These are phyloP conservation scores for Drosophila quasianomalipes DNA, from an alignment of 2,888 invertebrate genomes.

Conservation along the genomic window DNA sequence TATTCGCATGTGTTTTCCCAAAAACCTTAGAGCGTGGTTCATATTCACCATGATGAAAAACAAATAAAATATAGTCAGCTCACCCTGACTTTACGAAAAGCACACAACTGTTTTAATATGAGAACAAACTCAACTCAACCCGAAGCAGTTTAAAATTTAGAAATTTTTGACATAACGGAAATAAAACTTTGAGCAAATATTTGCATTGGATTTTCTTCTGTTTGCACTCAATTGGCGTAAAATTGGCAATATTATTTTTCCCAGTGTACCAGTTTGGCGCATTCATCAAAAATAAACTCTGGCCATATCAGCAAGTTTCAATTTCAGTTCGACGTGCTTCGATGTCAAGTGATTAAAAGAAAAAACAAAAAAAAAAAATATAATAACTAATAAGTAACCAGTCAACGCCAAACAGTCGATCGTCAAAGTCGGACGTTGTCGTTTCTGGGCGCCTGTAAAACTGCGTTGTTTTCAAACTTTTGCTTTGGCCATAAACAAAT, in stretches of 20 bases:
- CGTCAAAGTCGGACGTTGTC: constrained; percentile 39
- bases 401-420: constrained; percentile 29
- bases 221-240: background rate
- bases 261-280: constrained; percentile 21
- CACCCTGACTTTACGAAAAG: background rate
- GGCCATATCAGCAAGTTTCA: constrained; percentile 58
- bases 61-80: background rate
- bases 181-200: background rate
- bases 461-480: constrained; percentile 20
- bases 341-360: constrained; percentile 44
- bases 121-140: background rate
- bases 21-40: too few species aligned
- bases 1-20: too few species aligned
- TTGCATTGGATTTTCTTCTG: background rate
- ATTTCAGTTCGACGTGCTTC: constrained; percentile 24
- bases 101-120: background rate
- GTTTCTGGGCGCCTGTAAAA: constrained; percentile 20
- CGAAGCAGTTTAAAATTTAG: background rate
- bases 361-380: background rate
- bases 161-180: background rate
- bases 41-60: background rate
- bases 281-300: constrained; percentile 46
- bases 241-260: background rate
- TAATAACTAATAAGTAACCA: background rate
- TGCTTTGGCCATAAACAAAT: constrained; percentile 63